These are phyloP conservation scores for Pherbina coryleti DNA, from an alignment of 2,888 invertebrate genomes.

Conservation along the genomic window DNA sequence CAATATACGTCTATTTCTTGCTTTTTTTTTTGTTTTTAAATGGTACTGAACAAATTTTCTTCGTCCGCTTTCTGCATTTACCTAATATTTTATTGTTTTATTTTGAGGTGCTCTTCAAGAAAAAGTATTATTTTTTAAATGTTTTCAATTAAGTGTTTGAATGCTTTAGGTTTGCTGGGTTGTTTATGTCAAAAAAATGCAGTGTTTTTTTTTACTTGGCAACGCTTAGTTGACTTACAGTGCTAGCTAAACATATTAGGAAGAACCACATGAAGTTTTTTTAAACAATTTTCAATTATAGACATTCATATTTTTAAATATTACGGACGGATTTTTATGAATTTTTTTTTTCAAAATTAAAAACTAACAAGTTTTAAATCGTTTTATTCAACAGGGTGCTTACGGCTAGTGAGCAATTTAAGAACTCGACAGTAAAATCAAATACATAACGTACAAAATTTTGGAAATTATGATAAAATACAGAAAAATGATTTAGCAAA, in stretches of 20 bases:
- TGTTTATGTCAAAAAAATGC: neutral
- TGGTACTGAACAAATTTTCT: neutral
- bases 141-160: slow-evolving; percentile 2
- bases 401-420: too few species aligned
- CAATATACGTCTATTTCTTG: neutral
- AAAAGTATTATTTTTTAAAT: slow-evolving; percentile 44
- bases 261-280: neutral
- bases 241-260: neutral
- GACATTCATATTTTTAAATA: neutral
- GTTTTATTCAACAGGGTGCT: neutral
- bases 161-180: neutral
- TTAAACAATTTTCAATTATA: neutral
- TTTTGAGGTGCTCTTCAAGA: slow-evolving; percentile 59
- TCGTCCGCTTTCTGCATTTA: slow-evolving; percentile 28
- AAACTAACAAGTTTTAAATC: neutral
- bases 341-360: neutral
- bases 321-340: slow-evolving; percentile 31
- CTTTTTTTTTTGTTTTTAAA: neutral
- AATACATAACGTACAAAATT: too few species aligned
- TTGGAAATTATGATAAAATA: too few species aligned
- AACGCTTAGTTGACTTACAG: neutral
- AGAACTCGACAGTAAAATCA: too few species aligned
- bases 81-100: slow-evolving; percentile 58
- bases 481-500: too few species aligned
- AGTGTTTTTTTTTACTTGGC: neutral